Conservation (phyloP, 2,888 invertebrate genomes). For the Cantharis rustica region DNA sequence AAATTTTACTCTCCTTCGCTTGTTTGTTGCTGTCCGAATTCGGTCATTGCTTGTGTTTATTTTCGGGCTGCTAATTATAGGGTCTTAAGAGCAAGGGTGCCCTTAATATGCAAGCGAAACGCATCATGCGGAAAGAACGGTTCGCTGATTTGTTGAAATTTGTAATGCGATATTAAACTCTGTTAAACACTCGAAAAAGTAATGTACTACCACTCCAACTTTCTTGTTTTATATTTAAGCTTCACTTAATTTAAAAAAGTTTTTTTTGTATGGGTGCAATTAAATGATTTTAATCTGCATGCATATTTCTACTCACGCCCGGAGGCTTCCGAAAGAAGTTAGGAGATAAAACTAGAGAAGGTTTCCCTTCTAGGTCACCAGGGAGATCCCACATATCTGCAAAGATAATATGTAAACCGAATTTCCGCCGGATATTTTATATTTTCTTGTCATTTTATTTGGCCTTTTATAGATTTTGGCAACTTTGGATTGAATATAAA, state of each 20-base stretch:
- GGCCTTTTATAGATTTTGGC: constrained; percentile 37
- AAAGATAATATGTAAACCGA: constrained; percentile 45
- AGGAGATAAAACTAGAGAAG: constrained; percentile 23
- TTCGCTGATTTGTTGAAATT: constrained; percentile 30
- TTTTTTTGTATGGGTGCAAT: constrained; percentile 5
- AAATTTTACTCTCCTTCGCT: constrained; percentile 25
- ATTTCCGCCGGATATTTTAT: constrained; percentile 49
- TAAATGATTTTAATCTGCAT: constrained; percentile 9
- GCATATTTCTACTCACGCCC: not conserved
- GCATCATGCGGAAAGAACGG: constrained; percentile 32
- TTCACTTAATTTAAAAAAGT: constrained; percentile 13
- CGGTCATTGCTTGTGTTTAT: constrained; percentile 44
- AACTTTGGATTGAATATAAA: constrained; percentile 41
- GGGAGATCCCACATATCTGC: constrained; percentile 33
- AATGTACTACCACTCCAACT: constrained; percentile 17
- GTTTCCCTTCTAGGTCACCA: constrained; percentile 32
- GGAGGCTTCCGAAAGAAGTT: constrained; percentile 20
- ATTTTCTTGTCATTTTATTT: constrained; percentile 42
- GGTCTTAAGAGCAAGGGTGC: constrained; percentile 47
- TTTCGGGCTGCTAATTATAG: constrained; percentile 50
- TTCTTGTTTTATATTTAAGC: constrained; percentile 17
- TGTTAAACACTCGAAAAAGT: constrained; percentile 28
- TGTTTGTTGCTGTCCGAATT: constrained; percentile 38
- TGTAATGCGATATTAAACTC: constrained; percentile 33
- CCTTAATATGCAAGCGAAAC: constrained; percentile 46